phyloP scores from a whole-genome alignment of 2,113 vertebrate species.

The Colistium nudipinnis region DNA sequence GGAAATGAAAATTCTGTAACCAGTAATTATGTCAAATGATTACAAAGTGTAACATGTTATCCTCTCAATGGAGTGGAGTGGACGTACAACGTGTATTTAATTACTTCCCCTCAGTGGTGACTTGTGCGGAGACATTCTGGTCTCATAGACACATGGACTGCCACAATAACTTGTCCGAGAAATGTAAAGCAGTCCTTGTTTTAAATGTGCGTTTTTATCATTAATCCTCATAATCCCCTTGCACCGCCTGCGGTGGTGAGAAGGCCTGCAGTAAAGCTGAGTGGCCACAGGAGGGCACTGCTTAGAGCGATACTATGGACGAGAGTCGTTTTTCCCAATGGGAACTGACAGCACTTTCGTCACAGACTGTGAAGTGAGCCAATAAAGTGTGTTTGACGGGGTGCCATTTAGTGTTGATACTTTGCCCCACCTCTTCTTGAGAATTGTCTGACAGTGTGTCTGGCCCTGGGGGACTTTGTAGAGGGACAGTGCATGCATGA shows the following conservation, averaged over 20 bases:
- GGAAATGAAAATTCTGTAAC: background rate
- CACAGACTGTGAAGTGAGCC: background rate
- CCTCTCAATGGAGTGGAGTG: background rate
- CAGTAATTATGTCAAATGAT: background rate
- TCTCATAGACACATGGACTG: too few species aligned
- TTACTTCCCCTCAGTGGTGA: background rate
- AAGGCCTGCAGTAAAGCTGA: background rate
- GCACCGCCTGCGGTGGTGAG: background rate
- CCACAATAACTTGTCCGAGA: too few species aligned
- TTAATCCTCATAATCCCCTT: background rate
- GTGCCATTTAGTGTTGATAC: background rate
- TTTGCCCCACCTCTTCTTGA: constrained; percentile 1
- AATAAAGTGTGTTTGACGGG: background rate
- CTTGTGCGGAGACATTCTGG: too few species aligned
- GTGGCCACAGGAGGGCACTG: constrained; percentile 18
- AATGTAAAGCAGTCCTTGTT: too few species aligned
- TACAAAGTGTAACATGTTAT: background rate
- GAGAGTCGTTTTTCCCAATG: background rate
- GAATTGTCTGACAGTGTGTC: background rate
- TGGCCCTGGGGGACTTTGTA: background rate
- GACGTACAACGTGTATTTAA: background rate
- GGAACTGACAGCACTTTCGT: constrained; percentile 3
- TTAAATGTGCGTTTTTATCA: background rate
- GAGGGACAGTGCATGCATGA: background rate
- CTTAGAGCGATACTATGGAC: background rate